Evolutionary conservation across 2,888 invertebrate genomes (phyloP).

Genomic region (Stictocephala bisonia): DNA sequence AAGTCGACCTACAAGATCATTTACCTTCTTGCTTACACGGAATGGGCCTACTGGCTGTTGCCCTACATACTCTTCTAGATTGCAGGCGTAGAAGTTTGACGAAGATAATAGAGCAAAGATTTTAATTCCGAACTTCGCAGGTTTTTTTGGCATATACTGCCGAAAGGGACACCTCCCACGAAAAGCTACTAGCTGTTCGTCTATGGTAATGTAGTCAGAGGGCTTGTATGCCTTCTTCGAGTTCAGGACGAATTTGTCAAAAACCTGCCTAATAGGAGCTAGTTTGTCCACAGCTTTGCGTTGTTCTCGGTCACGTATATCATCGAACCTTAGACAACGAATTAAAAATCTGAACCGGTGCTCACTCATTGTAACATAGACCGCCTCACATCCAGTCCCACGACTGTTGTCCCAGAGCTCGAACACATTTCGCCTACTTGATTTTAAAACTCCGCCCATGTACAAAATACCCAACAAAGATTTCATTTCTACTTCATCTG

Average conservation of each 20-base stretch:
- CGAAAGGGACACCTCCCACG: constrained; percentile 30
- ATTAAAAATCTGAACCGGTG: constrained; percentile 23
- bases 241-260: constrained; percentile 55
- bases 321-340: constrained; percentile 16
- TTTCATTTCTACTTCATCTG: constrained; percentile 46
- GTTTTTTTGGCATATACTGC: constrained; percentile 58
- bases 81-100: constrained; percentile 42
- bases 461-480: constrained; percentile 22
- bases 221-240: constrained; percentile 8
- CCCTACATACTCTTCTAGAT: constrained; percentile 44
- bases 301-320: constrained; percentile 7
- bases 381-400: constrained; percentile 22
- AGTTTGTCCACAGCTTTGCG: neutral
- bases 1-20: constrained; percentile 11
- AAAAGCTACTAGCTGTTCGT: constrained; percentile 40
- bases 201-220: constrained; percentile 17
- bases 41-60: constrained; percentile 6
- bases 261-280: constrained; percentile 56
- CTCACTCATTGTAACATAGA: constrained; percentile 26
- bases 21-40: neutral
- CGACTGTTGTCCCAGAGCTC: constrained; percentile 23
- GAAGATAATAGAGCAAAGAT: constrained; percentile 3
- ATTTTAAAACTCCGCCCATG: neutral
- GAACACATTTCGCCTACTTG: constrained; percentile 45
- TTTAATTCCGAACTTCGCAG: constrained; percentile 58